Evolutionary conservation across 2,113 vertebrate genomes (phyloP), one percentile per base, ranked within the genome.

Genomic region (Upupa epops): DNA sequence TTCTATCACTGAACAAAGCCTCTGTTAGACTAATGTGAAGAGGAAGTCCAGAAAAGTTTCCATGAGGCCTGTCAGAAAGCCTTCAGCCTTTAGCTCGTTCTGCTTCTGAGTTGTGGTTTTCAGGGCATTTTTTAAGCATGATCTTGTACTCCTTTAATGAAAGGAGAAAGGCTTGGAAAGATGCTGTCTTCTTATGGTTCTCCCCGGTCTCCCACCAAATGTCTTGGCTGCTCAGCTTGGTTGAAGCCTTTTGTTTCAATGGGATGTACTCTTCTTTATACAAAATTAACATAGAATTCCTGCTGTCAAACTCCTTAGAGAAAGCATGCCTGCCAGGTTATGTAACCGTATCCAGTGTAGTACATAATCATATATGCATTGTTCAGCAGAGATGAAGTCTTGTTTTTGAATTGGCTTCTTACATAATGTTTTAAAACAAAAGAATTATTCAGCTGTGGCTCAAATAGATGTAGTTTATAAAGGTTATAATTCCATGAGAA

Each of bases 31-130:
- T 86, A 7, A n/a, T 60, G 56, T 29, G 52, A 51, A 65, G 56
- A 68, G 77, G 52, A 71, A 48, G 32, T 74, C 19, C 82, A 49
- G 51, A 70, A 37, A 70, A 69, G 49, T 75, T 90, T 74, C 92
- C 22, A 31, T 19, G 13, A 71, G 36, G 54, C 71, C 32, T 9
- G 13, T 17, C 13, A 5, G 56, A 31, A 88, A 48, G 70, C 36
- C 56, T 77, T 61, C 42, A 59, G 46, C 32, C 46, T 42, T 32
- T 48, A 25, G 28, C 66, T 82, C 4, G 74, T 76, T 86, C 73
- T 91, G 31, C 51, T 93, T 78, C 37, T 40, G 17, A 28, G 22
- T 34, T 87, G 54, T 28, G 59, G 32, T 48, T 78, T 94, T 68
- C 18, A 18, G 46, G 46, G 46, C 18, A 29, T 29, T 63, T 24